Conservation (phyloP, 2,888 invertebrate genomes). For the Bellardia pandia region DNA sequence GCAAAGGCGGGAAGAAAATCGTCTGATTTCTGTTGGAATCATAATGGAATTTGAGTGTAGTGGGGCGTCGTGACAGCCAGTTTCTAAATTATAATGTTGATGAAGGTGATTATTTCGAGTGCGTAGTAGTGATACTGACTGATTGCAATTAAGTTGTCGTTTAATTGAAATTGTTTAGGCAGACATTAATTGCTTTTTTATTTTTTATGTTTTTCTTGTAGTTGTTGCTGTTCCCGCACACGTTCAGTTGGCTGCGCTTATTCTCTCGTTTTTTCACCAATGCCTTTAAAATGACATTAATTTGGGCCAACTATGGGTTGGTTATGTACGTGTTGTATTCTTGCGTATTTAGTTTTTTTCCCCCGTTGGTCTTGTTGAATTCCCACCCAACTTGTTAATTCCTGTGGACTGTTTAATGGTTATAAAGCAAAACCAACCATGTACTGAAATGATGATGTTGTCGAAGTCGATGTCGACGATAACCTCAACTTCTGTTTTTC, state of each 20-base stretch:
- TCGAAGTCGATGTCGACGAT: constrained; percentile 16
- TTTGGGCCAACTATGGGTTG: constrained; percentile 56
- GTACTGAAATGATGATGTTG: constrained; percentile 37
- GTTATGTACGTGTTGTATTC: constrained; percentile 11
- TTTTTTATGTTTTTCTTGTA: constrained; percentile 26
- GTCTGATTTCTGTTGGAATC: constrained; percentile 12
- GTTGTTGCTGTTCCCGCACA: neutral
- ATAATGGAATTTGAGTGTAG: constrained; percentile 12
- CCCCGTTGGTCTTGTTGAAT: constrained; percentile 11
- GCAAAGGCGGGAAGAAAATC: neutral
- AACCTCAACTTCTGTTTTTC: constrained; percentile 27
- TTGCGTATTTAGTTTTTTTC: neutral
- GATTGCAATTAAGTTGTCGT: constrained; percentile 41
- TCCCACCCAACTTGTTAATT: constrained; percentile 64
- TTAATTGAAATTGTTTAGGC: constrained; percentile 47
- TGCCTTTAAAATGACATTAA: constrained; percentile 38
- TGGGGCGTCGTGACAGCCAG: neutral
- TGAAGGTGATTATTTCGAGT: neutral
- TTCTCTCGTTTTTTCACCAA: neutral
- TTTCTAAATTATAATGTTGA: neutral
- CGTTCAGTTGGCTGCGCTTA: neutral
- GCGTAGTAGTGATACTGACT: constrained; percentile 8
- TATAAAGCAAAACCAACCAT: constrained; percentile 55
- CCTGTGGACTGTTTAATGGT: constrained; percentile 66
- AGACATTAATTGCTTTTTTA: constrained; percentile 53